Conservation (phyloP, 2,888 invertebrate species). For the Synanthedon myopaeformis region DNA sequence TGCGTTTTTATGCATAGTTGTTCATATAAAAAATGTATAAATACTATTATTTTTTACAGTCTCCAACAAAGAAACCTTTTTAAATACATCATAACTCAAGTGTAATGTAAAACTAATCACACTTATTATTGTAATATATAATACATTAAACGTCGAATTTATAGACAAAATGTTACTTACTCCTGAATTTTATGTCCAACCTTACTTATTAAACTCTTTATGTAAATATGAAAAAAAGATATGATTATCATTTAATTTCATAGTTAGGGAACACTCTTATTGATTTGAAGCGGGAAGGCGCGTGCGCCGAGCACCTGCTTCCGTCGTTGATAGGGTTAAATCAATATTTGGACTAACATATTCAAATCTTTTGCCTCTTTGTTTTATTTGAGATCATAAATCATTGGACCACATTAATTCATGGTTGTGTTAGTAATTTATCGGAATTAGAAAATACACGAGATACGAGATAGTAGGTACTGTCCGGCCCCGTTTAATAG, state of each 20-base stretch:
- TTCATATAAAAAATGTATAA: too few relatives aligned
- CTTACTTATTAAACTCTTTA: constrained; percentile 57
- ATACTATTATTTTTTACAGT: too few relatives aligned
- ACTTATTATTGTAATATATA: too few relatives aligned
- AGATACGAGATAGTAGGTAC: too few relatives aligned
- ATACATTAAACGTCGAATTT: neutral
- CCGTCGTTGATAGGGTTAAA: constrained; percentile 66
- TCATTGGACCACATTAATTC: too few relatives aligned
- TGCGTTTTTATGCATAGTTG: too few relatives aligned
- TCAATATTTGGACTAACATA: constrained; percentile 67
- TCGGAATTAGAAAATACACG: too few relatives aligned
- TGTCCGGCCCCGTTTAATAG: too few relatives aligned
- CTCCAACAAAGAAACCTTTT: too few relatives aligned
- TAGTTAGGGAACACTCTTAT: constrained; percentile 62
- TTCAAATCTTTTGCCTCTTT: constrained; percentile 52
- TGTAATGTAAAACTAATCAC: too few relatives aligned
- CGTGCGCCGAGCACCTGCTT: constrained; percentile 64
- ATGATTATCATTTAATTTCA: constrained; percentile 71
- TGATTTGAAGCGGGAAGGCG: constrained; percentile 46
- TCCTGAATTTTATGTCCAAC: constrained; percentile 26
- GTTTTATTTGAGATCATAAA: constrained; percentile 17
- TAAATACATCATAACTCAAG: too few relatives aligned
- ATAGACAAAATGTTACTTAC: constrained; percentile 23
- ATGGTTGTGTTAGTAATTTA: too few relatives aligned
- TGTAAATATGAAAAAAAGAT: constrained; percentile 59